Conservation (phyloP, 2,113 vertebrate genomes). For the Nanorana parkeri region DNA sequence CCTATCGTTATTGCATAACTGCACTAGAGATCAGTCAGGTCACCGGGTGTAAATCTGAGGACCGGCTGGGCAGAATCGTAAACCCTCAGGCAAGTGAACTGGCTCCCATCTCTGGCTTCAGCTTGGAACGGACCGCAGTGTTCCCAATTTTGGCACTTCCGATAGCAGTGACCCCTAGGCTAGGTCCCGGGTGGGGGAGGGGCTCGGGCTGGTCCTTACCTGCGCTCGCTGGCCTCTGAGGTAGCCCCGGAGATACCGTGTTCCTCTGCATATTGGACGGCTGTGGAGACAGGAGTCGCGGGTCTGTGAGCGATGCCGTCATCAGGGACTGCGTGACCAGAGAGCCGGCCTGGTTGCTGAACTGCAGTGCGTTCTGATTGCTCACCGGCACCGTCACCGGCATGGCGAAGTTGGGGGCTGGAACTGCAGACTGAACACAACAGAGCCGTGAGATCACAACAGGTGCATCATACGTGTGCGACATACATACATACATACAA, state of each 20-base stretch:
- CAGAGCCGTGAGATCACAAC: slow-evolving; percentile 48
- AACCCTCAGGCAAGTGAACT: too few species aligned
- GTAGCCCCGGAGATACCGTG: slow-evolving; percentile 89
- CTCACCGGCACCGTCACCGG: slow-evolving; percentile 94
- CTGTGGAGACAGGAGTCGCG: slow-evolving; percentile 91
- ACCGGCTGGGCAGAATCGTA: too few species aligned
- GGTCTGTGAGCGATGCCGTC: slow-evolving; percentile 90
- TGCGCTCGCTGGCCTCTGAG: slow-evolving; percentile 92
- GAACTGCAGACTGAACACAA: slow-evolving; percentile 87
- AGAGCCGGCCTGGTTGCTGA: slow-evolving; percentile 88
- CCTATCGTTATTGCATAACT: too few species aligned
- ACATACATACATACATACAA: too few species aligned
- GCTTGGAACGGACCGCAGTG: too few species aligned
- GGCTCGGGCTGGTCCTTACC: slow-evolving; percentile 75
- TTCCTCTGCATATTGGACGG: slow-evolving; percentile 89
- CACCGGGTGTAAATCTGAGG: too few species aligned
- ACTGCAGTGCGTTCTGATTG: slow-evolving; percentile 90
- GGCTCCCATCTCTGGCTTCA: too few species aligned
- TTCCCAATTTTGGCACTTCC: too few species aligned
- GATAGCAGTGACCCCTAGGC: too few species aligned
- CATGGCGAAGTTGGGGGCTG: slow-evolving; percentile 93
- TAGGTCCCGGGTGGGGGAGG: too few species aligned
- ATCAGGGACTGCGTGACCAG: slow-evolving; percentile 91
- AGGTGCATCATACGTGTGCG: too few species aligned
- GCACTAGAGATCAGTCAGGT: too few species aligned